Evolutionary conservation across 2,113 vertebrate genomes (phyloP).

Genomic region (Phalacrocorax carbo): DNA sequence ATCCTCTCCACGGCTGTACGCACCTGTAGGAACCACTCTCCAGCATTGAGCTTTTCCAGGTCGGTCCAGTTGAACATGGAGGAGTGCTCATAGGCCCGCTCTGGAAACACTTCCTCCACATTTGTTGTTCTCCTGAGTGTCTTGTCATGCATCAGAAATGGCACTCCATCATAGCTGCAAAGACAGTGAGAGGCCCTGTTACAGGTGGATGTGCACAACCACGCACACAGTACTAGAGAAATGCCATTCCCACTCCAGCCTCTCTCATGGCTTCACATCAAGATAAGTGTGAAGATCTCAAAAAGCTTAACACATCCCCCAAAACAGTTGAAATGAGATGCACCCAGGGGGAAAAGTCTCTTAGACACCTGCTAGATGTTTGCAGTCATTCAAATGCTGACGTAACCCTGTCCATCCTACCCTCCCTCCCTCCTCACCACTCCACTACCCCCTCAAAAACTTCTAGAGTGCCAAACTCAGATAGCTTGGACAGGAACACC

Average conservation of each 20-base stretch:
- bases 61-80: slow-evolving; percentile 94
- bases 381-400: not conserved
- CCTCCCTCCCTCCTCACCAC: not conserved
- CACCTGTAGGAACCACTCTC: slow-evolving; percentile 93
- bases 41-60: slow-evolving; percentile 89
- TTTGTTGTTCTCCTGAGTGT: slow-evolving; percentile 90
- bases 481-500: not conserved
- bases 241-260: not conserved
- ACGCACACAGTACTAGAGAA: rapidly evolving
- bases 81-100: slow-evolving; percentile 76
- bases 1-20: not conserved
- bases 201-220: not conserved
- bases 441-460: not conserved
- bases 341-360: not conserved
- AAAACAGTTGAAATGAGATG: not conserved
- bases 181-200: not conserved
- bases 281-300: not conserved
- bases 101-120: slow-evolving; percentile 80
- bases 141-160: slow-evolving; percentile 90
- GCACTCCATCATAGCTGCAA: slow-evolving; percentile 87
- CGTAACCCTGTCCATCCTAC: not conserved
- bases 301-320: not conserved
- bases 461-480: rapidly evolving
- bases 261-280: not conserved
- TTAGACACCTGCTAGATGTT: not conserved